Percentiles rank a stretch among this genome's conserved stretches.
These are phyloP conservation scores for Nematopogon swammerdamellus DNA, from an alignment of 2,888 invertebrate species.

Conservation along the genomic window DNA sequence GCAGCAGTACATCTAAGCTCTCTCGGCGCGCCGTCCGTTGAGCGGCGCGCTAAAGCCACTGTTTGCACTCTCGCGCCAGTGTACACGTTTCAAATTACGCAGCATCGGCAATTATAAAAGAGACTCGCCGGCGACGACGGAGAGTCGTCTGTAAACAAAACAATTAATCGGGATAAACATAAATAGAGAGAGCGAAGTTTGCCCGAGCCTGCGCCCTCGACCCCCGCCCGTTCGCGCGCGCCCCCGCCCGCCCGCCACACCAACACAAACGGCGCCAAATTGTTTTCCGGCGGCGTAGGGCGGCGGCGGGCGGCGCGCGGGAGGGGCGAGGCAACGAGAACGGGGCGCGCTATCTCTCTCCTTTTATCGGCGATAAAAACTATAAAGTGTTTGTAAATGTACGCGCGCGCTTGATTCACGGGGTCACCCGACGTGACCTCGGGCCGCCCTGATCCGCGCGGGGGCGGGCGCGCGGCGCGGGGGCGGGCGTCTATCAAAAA, in stretches of 20 bases:
- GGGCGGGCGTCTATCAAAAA: too few species aligned
- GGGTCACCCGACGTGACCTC: neutral
- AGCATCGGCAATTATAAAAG: neutral
- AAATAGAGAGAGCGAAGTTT: constrained; percentile 7
- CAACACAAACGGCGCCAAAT: neutral
- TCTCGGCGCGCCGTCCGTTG: too few species aligned
- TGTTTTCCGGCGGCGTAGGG: neutral
- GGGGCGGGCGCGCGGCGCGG: neutral
- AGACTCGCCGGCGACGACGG: neutral
- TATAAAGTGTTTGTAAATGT: neutral
- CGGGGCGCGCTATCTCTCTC: neutral
- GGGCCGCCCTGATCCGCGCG: neutral
- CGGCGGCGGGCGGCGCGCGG: neutral
- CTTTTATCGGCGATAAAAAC: neutral
- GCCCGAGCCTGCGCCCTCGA: neutral
- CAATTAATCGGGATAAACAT: constrained; percentile 17
- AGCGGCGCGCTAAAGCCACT: too few species aligned
- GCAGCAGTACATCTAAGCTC: too few species aligned
- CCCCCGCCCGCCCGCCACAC: neutral
- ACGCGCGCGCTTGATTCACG: neutral
- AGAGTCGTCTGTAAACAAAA: constrained; percentile 17
- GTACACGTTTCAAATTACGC: too few species aligned
- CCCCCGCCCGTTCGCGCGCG: neutral
- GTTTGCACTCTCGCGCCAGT: too few species aligned
- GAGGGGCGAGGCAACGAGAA: neutral